Conservation (phyloP, 2,888 invertebrate genomes). For the Ceriagrion tenellum region DNA sequence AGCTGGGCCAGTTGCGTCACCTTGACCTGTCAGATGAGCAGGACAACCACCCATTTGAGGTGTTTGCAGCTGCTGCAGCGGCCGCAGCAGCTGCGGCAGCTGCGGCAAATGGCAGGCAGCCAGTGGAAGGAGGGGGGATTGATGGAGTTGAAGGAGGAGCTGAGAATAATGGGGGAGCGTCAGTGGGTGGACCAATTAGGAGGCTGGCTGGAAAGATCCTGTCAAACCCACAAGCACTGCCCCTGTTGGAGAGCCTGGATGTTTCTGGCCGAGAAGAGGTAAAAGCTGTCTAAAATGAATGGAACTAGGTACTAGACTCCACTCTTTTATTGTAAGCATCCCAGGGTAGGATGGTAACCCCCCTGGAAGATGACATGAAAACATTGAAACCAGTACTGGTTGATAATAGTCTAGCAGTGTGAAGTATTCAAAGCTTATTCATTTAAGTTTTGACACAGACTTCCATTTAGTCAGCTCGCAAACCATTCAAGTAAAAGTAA, state of each 20-base stretch:
- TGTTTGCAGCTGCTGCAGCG: conserved; percentile 76
- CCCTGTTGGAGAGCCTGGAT: conserved; percentile 53
- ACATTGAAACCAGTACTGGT: too few species aligned
- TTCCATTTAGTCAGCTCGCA: too few species aligned
- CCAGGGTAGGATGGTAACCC: too few species aligned
- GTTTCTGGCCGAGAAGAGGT: conserved; percentile 56
- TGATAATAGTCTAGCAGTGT: too few species aligned
- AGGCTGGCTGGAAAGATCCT: conserved; percentile 51
- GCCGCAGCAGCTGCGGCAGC: background rate
- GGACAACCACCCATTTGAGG: conserved; percentile 78
- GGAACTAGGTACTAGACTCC: too few species aligned
- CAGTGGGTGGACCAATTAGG: conserved; percentile 37
- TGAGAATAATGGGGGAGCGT: background rate
- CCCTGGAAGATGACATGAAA: too few species aligned
- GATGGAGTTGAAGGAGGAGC: background rate
- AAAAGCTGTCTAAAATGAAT: background rate
- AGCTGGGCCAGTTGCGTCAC: conserved; percentile 79
- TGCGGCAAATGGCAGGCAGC: conserved; percentile 41
- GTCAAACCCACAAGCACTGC: conserved; percentile 38
- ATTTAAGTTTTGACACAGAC: too few species aligned
- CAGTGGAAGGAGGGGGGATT: conserved; percentile 70
- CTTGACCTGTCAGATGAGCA: conserved; percentile 82
- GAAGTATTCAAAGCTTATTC: too few species aligned
- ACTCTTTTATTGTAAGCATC: too few species aligned
- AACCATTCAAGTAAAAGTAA: too few species aligned